phyloP scores from a whole-genome alignment of 2,888 invertebrate genomes.

The Phorcus lineatus region DNA sequence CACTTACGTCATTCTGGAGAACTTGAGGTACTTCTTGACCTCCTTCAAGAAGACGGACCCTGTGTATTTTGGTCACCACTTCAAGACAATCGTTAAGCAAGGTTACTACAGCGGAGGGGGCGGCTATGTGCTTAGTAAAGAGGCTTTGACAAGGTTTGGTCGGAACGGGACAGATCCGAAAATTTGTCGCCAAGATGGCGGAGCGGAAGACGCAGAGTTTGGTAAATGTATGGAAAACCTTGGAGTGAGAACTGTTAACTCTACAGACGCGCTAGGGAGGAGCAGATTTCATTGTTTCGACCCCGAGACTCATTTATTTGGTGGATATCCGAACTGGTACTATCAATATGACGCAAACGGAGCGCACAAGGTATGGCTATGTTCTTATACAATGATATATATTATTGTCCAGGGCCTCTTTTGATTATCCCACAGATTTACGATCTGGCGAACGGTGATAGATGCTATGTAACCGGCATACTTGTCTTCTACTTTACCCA shows the following conservation, averaged over 20 bases:
- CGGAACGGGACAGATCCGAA: slow-evolving; percentile 34
- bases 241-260: slow-evolving; percentile 60
- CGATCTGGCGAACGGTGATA: too few species aligned
- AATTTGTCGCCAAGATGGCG: slow-evolving; percentile 51
- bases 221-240: slow-evolving; percentile 64
- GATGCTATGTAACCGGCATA: too few species aligned
- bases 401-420: too few species aligned
- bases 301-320: slow-evolving; percentile 59
- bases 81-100: slow-evolving; percentile 65
- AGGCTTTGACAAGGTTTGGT: slow-evolving; percentile 85
- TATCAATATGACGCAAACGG: slow-evolving; percentile 63
- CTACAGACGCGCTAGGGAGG: slow-evolving; percentile 59
- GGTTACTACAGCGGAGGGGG: slow-evolving; percentile 77
- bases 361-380: slow-evolving; percentile 53
- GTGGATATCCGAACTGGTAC: slow-evolving; percentile 66
- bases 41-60: slow-evolving; percentile 81
- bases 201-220: slow-evolving; percentile 65
- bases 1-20: slow-evolving; percentile 97
- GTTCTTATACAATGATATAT: too few species aligned
- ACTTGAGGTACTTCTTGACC: slow-evolving; percentile 87
- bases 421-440: too few species aligned
- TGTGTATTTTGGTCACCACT: slow-evolving; percentile 84
- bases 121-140: slow-evolving; percentile 93
- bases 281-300: slow-evolving; percentile 69
- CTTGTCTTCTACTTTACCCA: too few species aligned